A percentile compares a stretch with the other conserved stretches of the same genome.
Conservation (phyloP, 2,888 invertebrate genomes). For the Punctoribates punctum region DNA sequence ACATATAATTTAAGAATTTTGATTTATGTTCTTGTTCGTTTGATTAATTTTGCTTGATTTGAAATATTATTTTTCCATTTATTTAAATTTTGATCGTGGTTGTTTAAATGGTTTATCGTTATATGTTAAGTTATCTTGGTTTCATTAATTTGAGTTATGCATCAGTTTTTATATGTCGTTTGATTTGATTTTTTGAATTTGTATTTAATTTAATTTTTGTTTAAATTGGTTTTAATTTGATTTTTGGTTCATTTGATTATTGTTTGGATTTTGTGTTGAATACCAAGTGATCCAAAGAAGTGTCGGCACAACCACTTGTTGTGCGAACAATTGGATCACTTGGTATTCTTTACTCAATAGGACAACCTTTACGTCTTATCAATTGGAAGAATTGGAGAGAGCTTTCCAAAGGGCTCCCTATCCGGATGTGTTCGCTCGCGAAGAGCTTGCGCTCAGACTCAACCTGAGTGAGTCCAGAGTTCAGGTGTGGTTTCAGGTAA, state of each 20-base stretch:
- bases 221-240: neutral
- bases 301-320: neutral
- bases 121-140: too few relatives aligned
- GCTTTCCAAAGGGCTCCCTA: slow-evolving; percentile 94
- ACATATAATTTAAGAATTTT: too few relatives aligned
- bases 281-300: slow-evolving; percentile 24
- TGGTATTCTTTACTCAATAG: slow-evolving; percentile 57
- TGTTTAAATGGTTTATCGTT: too few relatives aligned
- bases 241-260: neutral
- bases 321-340: slow-evolving; percentile 33
- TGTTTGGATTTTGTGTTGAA: neutral
- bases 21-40: too few relatives aligned
- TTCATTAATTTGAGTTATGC: neutral
- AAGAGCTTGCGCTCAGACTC: slow-evolving; percentile 84
- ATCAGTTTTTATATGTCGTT: too few relatives aligned
- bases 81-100: too few relatives aligned
- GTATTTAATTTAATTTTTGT: neutral
- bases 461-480: slow-evolving; percentile 73
- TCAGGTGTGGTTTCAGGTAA: slow-evolving; percentile 70
- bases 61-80: too few relatives aligned
- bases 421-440: slow-evolving; percentile 91
- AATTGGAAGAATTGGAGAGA: slow-evolving; percentile 84
- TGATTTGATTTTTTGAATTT: slow-evolving; percentile 7
- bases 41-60: too few relatives aligned
- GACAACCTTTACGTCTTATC: slow-evolving; percentile 92